Evolutionary conservation across 2,797 vertebrate genomes (phyloP).

Genomic region (Tenualosa thibaudeaui): DNA sequence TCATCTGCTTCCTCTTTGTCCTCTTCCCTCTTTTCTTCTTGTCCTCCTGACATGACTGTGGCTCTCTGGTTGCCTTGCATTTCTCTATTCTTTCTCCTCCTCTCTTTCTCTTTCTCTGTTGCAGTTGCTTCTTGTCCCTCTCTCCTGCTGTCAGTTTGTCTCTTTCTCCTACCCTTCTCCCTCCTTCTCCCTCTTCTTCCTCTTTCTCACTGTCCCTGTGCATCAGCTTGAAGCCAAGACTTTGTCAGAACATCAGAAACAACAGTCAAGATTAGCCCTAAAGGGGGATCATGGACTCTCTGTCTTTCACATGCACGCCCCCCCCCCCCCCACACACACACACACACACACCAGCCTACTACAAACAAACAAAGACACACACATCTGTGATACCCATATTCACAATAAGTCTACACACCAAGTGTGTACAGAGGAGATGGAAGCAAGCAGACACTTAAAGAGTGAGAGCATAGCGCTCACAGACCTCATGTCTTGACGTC

Average conservation of each 20-base stretch:
- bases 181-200: not conserved
- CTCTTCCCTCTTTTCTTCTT: not conserved
- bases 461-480: not conserved
- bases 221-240: not conserved
- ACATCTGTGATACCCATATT: not conserved
- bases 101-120: not conserved
- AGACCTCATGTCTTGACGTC: not conserved
- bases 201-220: not conserved
- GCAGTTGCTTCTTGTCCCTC: not conserved
- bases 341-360: not conserved
- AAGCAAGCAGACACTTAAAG: not conserved
- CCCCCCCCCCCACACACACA: not conserved
- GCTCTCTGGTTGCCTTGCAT: not conserved
- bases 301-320: not conserved
- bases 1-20: not conserved
- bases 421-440: not conserved
- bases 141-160: not conserved
- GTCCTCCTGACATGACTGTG: not conserved
- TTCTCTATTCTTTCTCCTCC: slow-evolving; percentile 23
- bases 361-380: too few relatives aligned
- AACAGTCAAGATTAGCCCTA: not conserved
- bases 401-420: not conserved
- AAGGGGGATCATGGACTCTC: not conserved
- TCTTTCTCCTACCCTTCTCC: not conserved
- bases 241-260: not conserved